phyloP scores from a whole-genome alignment of 2,888 invertebrate genomes.

The Agrochola lota region DNA sequence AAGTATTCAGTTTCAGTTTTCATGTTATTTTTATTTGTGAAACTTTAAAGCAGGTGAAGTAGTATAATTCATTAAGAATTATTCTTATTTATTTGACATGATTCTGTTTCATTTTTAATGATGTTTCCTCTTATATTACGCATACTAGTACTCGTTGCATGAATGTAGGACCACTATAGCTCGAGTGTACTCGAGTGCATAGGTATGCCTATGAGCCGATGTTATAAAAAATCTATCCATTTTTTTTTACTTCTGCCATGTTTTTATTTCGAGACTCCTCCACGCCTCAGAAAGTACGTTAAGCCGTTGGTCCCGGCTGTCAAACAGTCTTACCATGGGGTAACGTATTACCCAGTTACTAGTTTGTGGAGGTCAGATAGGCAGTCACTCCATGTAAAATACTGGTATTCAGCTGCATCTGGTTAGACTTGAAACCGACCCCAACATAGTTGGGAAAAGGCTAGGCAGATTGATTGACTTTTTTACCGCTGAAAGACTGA shows the following conservation, averaged over 20 bases:
- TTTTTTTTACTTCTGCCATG: not conserved
- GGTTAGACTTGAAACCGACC: no score
- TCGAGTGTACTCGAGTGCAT: slow-evolving; percentile 18
- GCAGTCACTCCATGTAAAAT: no score
- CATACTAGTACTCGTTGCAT: slow-evolving; percentile 16
- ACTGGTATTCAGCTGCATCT: no score
- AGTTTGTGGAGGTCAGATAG: no score
- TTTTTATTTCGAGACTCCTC: no score
- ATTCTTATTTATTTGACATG: slow-evolving; percentile 21
- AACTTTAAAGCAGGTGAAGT: not conserved
- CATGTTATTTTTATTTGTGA: slow-evolving; percentile 6
- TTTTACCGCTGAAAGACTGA: slow-evolving; percentile 8
- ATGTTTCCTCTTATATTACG: slow-evolving; percentile 18
- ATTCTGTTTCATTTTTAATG: slow-evolving; percentile 36
- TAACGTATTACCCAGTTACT: no score
- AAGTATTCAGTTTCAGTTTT: slow-evolving; percentile 25
- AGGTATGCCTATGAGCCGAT: slow-evolving; percentile 13
- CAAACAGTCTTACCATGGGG: no score
- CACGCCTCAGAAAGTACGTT: no score
- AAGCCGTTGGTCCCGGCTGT: no score
- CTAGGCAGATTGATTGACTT: no score
- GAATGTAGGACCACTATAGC: slow-evolving; percentile 23
- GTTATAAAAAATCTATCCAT: slow-evolving; percentile 13
- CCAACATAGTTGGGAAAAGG: no score
- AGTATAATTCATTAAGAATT: slow-evolving; percentile 20